Conservation (phyloP, 2,797 vertebrate genomes). For the Cynodonichthys magdalenae region DNA sequence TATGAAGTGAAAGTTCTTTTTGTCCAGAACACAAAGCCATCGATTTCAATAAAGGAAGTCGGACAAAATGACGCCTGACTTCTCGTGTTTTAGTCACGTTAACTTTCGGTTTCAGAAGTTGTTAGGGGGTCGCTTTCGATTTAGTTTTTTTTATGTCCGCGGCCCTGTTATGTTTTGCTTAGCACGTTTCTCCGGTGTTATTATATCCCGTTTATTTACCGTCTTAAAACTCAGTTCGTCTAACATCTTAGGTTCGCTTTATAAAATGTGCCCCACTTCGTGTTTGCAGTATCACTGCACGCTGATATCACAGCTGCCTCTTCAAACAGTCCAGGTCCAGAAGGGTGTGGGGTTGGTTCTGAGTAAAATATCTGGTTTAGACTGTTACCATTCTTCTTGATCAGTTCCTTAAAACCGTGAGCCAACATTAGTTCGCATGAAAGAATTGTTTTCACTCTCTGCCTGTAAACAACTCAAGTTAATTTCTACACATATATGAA, state of each 20-base stretch:
- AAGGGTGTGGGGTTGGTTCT: not conserved
- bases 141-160: not conserved
- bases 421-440: not conserved
- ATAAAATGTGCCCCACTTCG: slow-evolving; percentile 48
- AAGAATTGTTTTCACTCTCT: not conserved
- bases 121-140: slow-evolving; percentile 43
- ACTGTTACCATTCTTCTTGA: not conserved
- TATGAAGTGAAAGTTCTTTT: not conserved
- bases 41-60: not conserved
- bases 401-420: not conserved
- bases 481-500: too few relatives aligned
- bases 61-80: slow-evolving; percentile 5
- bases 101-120: slow-evolving; percentile 54
- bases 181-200: not conserved
- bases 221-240: slow-evolving; percentile 9
- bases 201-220: not conserved
- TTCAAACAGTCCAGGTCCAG: not conserved
- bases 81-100: slow-evolving; percentile 19
- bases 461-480: not conserved
- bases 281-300: slow-evolving; percentile 73
- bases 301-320: slow-evolving; percentile 63
- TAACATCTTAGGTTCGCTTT: slow-evolving; percentile 17
- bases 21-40: fast-evolving
- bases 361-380: not conserved
- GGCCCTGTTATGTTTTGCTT: not conserved